Base-by-base conservation (phyloP, 2,113 vertebrate genomes). In the Picathartes gymnocephalus region DNA sequence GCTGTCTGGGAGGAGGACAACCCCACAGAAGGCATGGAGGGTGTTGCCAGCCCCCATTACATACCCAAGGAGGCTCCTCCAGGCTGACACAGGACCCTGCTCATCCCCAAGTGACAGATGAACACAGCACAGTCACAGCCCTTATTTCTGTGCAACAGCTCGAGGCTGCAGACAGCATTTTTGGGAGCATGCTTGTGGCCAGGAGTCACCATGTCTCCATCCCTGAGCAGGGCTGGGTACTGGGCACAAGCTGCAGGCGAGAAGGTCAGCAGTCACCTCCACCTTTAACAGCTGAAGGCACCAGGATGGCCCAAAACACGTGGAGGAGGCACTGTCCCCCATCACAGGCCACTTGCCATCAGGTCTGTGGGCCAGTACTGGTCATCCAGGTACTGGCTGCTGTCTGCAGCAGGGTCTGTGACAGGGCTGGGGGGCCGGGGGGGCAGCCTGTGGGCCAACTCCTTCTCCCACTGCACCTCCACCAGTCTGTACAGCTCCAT, bases 401-500 rank as follows among this genome's bases (percentile, higher is more conserved):
- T 88, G 79, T 98, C 98, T 3, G 95, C 48, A 27, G 68, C 44
- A 6, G 96, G 93, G 79, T 97, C 97, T 1, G 96, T 94, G 44
- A 93, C 2, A 0, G 37, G 74, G 37, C 95, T 96, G 11, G 96
- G 86, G 2, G 94, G 50, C 2, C n/a, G 56, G 1, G 56, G 40
- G 8, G 83, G 62, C 53, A 93, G 74, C 14, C 42, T 89, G 27
- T 10, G 39, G 73, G 97, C 97, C 78, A 98, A 58, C 42, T 98
- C 95, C 33, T 79, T 89, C 69, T 99, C 99, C 99, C 99, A 99
- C 87, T 98, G 96, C 23, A 90, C 97, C 94, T 99, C 99, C 81
- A 99, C 99, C 96, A 99, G 98, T 93, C 98, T 98, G 97, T 99
- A 99, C 37, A 99, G 98, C 86, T 99, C 99, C 95, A 99, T 98